Conservation (phyloP, 2,797 vertebrate genomes). For the Trematomus bernacchii region DNA sequence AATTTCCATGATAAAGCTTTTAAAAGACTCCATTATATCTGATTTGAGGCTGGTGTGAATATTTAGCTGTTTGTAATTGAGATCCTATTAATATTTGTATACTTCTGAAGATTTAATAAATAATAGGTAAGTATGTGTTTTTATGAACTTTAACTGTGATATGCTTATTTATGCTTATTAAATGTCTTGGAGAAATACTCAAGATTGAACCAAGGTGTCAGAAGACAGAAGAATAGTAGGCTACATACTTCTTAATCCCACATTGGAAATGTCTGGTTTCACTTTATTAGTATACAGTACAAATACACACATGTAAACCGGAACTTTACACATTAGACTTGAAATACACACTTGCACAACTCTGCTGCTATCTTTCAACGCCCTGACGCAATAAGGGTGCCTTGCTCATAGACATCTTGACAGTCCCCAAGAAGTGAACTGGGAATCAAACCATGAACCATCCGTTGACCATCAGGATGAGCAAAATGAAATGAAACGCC, state of each 20-base stretch:
- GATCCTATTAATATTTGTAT: background rate
- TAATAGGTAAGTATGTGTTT: background rate
- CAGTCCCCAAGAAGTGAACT: too few relatives aligned
- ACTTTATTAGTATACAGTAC: too few relatives aligned
- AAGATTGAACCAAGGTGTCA: background rate
- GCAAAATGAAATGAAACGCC: background rate
- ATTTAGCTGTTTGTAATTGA: constrained; percentile 1
- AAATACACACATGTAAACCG: too few relatives aligned
- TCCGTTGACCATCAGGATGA: background rate
- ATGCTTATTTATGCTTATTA: background rate
- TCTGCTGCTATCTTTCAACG: too few relatives aligned
- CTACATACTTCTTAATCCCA: too few relatives aligned
- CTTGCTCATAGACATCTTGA: too few relatives aligned
- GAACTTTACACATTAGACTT: too few relatives aligned
- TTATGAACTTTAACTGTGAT: background rate
- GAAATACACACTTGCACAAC: too few relatives aligned
- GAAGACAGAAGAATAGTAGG: too few relatives aligned
- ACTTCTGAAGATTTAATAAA: background rate
- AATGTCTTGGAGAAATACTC: background rate
- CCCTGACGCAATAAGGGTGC: too few relatives aligned
- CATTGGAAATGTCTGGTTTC: too few relatives aligned
- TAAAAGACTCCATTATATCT: background rate
- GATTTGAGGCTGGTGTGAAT: background rate
- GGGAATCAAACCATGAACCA: too few relatives aligned
- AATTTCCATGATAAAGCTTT: background rate